Evolutionary conservation across 1,140 invertebrate genomes (phyloP).

Genomic region (Ditylenchus dipsaci): DNA sequence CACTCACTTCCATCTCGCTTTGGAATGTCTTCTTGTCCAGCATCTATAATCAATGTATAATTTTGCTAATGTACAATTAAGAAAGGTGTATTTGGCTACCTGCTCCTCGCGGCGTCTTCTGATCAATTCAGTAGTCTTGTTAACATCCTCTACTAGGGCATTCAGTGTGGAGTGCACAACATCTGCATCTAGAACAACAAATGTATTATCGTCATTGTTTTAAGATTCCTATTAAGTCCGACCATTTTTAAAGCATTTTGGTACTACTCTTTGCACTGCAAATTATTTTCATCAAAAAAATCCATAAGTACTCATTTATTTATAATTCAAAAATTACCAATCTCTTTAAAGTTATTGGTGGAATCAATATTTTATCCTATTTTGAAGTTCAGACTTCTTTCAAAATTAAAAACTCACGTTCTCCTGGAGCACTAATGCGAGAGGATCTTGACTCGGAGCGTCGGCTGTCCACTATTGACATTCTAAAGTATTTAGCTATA

Average conservation of each 20-base stretch:
- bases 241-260: not conserved
- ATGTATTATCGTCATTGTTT: not conserved
- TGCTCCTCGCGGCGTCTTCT: conserved; percentile 48
- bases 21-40: conserved; percentile 52
- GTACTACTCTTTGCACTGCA: not conserved
- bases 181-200: conserved; percentile 47
- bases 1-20: conserved; percentile 56
- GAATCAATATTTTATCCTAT: conserved; percentile 1
- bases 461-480: conserved; percentile 19
- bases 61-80: not conserved
- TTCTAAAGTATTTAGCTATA: conserved; percentile 16
- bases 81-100: conserved; percentile 26
- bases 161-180: conserved; percentile 49
- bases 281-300: not conserved
- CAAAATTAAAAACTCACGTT: conserved; percentile 32
- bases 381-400: not conserved
- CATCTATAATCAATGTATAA: conserved; percentile 32
- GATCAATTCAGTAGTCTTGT: conserved; percentile 56
- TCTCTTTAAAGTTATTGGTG: too few relatives aligned
- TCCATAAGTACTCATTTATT: too few relatives aligned
- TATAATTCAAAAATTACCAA: too few relatives aligned
- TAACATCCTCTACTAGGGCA: conserved; percentile 50
- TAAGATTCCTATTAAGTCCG: too few relatives aligned
- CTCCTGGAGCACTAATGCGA: conserved; percentile 23
- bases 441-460: conserved; percentile 42